Evolutionary conservation across 1,140 invertebrate genomes (phyloP).

Genomic region (Drosophila tsacasi): DNA sequence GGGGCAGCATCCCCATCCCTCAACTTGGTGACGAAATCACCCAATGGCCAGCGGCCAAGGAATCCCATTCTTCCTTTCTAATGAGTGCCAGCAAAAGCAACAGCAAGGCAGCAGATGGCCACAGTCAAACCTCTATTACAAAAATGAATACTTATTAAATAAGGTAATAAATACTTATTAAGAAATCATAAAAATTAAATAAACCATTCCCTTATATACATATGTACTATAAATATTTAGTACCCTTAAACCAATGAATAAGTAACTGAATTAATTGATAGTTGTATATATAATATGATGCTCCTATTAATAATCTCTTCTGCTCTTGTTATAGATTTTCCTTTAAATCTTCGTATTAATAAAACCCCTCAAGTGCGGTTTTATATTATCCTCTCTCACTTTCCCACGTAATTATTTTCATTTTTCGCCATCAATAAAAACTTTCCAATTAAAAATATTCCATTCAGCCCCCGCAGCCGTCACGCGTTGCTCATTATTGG

Average conservation of each 20-base stretch:
- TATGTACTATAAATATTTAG: not conserved
- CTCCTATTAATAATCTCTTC: not conserved
- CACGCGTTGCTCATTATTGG: slow-evolving; percentile 34
- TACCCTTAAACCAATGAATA: not conserved
- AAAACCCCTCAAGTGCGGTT: not conserved
- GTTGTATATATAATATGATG: no score
- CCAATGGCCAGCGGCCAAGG: slow-evolving; percentile 44
- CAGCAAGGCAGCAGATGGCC: slow-evolving; percentile 16
- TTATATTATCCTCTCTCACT: not conserved
- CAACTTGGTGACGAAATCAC: slow-evolving; percentile 30
- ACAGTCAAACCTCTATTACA: slow-evolving; percentile 17
- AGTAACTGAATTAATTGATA: not conserved
- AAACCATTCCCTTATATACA: not conserved
- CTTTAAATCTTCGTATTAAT: not conserved
- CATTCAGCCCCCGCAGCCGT: not conserved
- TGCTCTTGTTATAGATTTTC: not conserved
- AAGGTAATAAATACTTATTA: no score
- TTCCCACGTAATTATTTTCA: slow-evolving; percentile 23
- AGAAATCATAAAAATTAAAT: not conserved
- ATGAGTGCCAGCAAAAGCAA: slow-evolving; percentile 34
- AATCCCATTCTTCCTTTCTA: slow-evolving; percentile 27
- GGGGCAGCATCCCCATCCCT: slow-evolving; percentile 14
- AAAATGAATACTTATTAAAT: not conserved
- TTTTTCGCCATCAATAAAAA: slow-evolving; percentile 30
- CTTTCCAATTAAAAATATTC: slow-evolving; percentile 39